Evolutionary conservation across 2,888 invertebrate genomes (phyloP), one percentile per base, ranked within the genome.

Genomic region (Helicoverpa assulta): DNA sequence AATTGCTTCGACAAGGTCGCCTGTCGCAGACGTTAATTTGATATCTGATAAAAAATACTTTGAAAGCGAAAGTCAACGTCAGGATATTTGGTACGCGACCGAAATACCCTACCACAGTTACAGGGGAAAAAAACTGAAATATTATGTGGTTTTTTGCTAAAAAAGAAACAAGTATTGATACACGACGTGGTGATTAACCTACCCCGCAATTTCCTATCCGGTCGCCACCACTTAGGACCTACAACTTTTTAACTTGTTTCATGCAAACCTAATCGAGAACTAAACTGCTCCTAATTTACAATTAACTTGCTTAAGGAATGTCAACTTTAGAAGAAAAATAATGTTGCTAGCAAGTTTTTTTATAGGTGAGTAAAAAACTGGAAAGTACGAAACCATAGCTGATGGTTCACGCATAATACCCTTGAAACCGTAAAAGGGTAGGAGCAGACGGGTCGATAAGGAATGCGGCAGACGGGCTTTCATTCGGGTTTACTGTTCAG

Each of bases 401-500:
- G 70, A 66, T 40, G 66, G 54, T 66, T 67, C 56, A 76, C 68
- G 64, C 60, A 54, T 71, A 67, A 43, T 64, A 74, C 63, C 63
- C 69, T 80, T 67, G 74, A 72, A 77, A 74, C 70, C 76, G 76
- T 80, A 82, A 77, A 83, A 82, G 69, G 70, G 70, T 67, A 76
- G 69, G 62, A 62, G 66, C 81, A 78, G 72, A 70, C 77, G 82
- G 86, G 82, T 87, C 87, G 86, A 86, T 87, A 85, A 71, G 62
- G 80, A 74, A 84, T 83, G 85, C 83, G 82, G 81, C 78, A 84
- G 82, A 71, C 80, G 59, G 80, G 83, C 78, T 85, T 86, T 85
- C 86, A 82, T 86, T 82, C 81, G 79, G 76, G 82, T 83, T 81
- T 81, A 70, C 54, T 71, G 77, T 70, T 61, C 72, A 70, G 70